phyloP scores from a whole-genome alignment of 1,140 invertebrate species.

The Drosophila nigrodunni region DNA sequence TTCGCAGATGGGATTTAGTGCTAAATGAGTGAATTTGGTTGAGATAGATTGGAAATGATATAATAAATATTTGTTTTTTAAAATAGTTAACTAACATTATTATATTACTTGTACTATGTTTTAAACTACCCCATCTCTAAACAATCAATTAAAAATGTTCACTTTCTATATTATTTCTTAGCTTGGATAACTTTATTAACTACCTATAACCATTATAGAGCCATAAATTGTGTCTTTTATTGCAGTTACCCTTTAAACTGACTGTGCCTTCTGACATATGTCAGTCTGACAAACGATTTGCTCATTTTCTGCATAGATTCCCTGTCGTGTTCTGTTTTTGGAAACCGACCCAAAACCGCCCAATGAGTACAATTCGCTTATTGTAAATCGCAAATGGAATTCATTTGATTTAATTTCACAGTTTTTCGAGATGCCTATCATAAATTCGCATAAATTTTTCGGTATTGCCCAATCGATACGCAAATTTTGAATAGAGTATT shows the following conservation, averaged over 20 bases:
- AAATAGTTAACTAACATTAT: too few species aligned
- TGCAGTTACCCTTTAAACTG: constrained; percentile 6
- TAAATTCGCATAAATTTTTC: constrained; percentile 74
- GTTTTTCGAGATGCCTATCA: constrained; percentile 71
- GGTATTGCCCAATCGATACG: constrained; percentile 65
- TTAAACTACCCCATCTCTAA: too few species aligned
- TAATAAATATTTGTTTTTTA: too few species aligned
- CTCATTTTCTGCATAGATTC: constrained; percentile 3
- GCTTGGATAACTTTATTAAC: not conserved
- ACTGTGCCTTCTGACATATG: constrained; percentile 16
- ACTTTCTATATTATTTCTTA: not conserved
- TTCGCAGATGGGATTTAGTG: too few species aligned
- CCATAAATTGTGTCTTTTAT: constrained; percentile 4
- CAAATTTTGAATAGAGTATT: constrained; percentile 59
- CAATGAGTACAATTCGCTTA: constrained; percentile 1
- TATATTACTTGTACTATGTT: too few species aligned
- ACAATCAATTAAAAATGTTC: not conserved
- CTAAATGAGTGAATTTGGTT: too few species aligned
- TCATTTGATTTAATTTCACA: constrained; percentile 53
- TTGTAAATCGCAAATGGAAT: constrained; percentile 29
- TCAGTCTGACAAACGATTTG: constrained; percentile 3
- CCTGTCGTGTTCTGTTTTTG: not conserved
- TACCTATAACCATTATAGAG: not conserved
- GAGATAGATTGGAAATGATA: too few species aligned
- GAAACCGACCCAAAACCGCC: constrained; percentile 1